Percentiles rank a stretch among this genome's conserved stretches.
phyloP scores from a whole-genome alignment of 2,797 vertebrate genomes.

The Enteromius argenteus region DNA sequence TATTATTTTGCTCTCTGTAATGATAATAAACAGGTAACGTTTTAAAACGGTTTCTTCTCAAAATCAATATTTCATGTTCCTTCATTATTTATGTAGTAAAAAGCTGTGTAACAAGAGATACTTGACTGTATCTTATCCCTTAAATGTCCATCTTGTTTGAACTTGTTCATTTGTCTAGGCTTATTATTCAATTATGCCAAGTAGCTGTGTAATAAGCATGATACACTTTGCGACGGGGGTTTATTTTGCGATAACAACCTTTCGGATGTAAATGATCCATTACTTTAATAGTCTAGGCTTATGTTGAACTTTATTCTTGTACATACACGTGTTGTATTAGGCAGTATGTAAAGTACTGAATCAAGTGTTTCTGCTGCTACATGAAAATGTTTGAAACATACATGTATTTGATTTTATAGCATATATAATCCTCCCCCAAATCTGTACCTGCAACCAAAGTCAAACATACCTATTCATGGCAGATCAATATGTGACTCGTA shows the following conservation, averaged over 20 bases:
- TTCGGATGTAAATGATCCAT: background rate
- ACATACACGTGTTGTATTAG: background rate
- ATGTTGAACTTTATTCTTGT: background rate
- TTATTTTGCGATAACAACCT: background rate
- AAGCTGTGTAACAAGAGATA: background rate
- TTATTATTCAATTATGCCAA: background rate
- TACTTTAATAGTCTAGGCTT: background rate
- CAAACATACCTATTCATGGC: background rate
- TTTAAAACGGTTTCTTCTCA: background rate
- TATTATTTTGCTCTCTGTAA: background rate
- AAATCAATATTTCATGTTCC: conserved; percentile 1
- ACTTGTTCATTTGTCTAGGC: background rate
- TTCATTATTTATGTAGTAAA: background rate
- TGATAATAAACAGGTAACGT: background rate
- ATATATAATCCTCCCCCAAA: background rate
- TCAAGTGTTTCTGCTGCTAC: background rate
- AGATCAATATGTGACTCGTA: background rate
- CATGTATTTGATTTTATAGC: background rate
- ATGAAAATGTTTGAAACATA: background rate
- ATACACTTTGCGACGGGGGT: background rate
- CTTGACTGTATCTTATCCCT: background rate
- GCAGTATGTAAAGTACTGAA: background rate
- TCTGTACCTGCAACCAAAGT: background rate
- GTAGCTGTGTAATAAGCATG: background rate
- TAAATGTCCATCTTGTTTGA: background rate